Percentiles rank a stretch among this genome's conserved stretches.
Evolutionary conservation across 2,888 invertebrate genomes (phyloP).

Genomic region (Eristalis tenax): DNA sequence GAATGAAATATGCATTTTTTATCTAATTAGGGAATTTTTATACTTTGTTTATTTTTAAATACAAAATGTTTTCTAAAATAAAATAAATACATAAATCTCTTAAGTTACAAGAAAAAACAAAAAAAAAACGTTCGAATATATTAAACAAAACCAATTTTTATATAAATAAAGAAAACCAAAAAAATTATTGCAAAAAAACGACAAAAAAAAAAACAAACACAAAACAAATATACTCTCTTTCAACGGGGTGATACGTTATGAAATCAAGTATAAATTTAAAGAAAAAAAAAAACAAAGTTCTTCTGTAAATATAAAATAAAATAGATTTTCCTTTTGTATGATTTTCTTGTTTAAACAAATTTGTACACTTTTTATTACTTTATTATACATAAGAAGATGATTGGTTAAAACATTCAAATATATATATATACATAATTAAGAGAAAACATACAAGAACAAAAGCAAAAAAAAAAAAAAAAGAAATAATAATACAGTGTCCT

Average conservation of each 20-base stretch:
- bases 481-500: slow-evolving; percentile 62
- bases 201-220: slow-evolving; percentile 55
- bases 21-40: slow-evolving; percentile 70
- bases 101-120: slow-evolving; percentile 47
- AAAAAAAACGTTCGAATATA: slow-evolving; percentile 55
- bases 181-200: slow-evolving; percentile 46
- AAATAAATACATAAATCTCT: slow-evolving; percentile 48
- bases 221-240: slow-evolving; percentile 60
- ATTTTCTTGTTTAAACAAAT: slow-evolving; percentile 28
- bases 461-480: not conserved
- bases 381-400: slow-evolving; percentile 9
- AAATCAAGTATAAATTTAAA: slow-evolving; percentile 46
- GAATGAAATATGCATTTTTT: slow-evolving; percentile 65
- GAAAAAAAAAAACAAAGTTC: slow-evolving; percentile 14
- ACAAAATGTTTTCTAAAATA: slow-evolving; percentile 48
- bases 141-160: slow-evolving; percentile 51
- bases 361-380: slow-evolving; percentile 67
- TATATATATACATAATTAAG: slow-evolving; percentile 47
- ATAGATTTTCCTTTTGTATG: slow-evolving; percentile 3
- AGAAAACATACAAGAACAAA: slow-evolving; percentile 2
- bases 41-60: slow-evolving; percentile 69
- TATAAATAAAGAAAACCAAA: slow-evolving; percentile 39
- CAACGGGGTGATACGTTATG: slow-evolving; percentile 63
- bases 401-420: slow-evolving; percentile 46
- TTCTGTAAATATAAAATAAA: slow-evolving; percentile 64